Base-by-base conservation (phyloP, 2,113 vertebrate genomes). In the Ginglymostoma cirratum region DNA sequence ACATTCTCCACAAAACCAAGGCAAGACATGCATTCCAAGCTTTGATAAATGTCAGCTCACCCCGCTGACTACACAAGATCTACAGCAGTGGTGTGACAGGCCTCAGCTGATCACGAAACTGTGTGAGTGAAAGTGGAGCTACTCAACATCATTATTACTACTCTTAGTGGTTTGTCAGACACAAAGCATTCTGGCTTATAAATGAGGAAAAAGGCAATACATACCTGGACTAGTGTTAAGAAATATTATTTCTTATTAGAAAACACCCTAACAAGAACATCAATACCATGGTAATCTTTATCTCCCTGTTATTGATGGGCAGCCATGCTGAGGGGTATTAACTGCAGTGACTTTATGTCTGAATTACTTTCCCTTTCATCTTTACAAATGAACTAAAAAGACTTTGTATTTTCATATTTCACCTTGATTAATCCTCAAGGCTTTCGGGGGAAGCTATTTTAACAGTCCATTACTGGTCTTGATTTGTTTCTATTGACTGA, bases 401-500 rank as follows among this genome's bases (percentile, higher is more conserved):
- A 66, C 67, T 48, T 95, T 30, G 67, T 42, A 95, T 95, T 76
- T 95, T 95, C 94, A 72, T 95, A 76, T 95, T 95, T 95, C 69
- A 95, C 42, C 14, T 72, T 95, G 94, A 95, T 95, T 95, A 95
- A 95, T 95, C 69, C 69, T 95, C 67, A 30, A 95, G 69, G 67
- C 69, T 95, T 52, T 70, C 52, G 24, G 17, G 42, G 94, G 67
- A 72, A 72, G 67, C 48, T 95, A 34, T 95, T 95, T 95, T 48
- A 72, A 76, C 94, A 52, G 69, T 70, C 67, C 69, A 76, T 95
- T 95, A 95, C 23, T 34, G 94, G 67, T 10, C 94, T 61, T 76
- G 67, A 52, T 52, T 76, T 72, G 45, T 42, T 95, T 95, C 30
- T 72, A 61, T 95, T 72, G 94, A 70, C 42, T 95, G 94, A 72